Percentiles rank a stretch among this genome's conserved stretches.
Evolutionary conservation across 2,113 vertebrate genomes (phyloP).

Genomic region (Myotis yumanensis): DNA sequence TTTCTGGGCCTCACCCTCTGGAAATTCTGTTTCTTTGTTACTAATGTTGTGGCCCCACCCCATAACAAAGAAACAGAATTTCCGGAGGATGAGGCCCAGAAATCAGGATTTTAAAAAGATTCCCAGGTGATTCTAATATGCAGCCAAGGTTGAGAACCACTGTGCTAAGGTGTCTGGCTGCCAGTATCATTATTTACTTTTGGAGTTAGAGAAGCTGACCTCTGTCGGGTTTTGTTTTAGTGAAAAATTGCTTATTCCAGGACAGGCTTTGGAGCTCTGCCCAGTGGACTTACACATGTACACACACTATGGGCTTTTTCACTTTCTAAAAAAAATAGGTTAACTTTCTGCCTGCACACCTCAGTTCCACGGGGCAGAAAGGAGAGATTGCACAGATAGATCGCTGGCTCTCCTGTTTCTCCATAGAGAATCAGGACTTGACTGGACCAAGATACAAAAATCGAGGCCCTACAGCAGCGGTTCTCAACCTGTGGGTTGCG

Average conservation of each 20-base stretch:
- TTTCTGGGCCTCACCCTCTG: no score
- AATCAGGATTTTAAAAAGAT: no score
- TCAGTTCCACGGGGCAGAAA: neutral
- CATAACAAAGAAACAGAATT: no score
- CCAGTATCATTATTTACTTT: neutral
- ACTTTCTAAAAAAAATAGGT: neutral
- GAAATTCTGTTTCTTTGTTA: no score
- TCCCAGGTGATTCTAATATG: no score
- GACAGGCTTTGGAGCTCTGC: neutral
- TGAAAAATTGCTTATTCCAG: neutral
- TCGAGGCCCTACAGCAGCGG: no score
- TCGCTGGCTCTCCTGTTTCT: neutral
- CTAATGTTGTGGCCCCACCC: no score
- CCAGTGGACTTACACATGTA: neutral
- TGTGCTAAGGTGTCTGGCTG: neutral
- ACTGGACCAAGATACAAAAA: neutral
- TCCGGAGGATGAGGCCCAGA: no score
- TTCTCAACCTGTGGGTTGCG: no score
- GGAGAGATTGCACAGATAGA: neutral
- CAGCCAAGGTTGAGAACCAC: no score
- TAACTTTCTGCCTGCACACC: neutral
- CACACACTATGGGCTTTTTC: neutral
- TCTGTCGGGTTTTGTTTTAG: neutral
- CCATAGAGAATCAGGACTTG: neutral
- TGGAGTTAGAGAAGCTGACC: neutral